Evolutionary conservation across 92 coral and sea anemone genomes (phyloP).

Genomic region (Paramuricea clavata): DNA sequence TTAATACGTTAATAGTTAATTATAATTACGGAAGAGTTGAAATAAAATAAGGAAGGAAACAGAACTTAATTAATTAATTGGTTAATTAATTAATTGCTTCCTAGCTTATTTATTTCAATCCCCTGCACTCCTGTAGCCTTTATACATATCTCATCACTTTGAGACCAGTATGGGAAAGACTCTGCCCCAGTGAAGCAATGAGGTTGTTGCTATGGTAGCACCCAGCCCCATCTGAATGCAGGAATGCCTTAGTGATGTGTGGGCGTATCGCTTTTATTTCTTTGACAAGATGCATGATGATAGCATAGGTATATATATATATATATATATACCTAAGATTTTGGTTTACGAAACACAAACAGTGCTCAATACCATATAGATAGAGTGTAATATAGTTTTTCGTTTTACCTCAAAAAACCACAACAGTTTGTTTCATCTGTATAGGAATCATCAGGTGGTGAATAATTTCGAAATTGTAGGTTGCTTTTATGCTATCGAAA

Average conservation of each 20-base stretch:
- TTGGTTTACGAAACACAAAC: no score
- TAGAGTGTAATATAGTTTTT: no score
- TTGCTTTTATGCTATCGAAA: no score
- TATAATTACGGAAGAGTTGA: slow-evolving; percentile 1
- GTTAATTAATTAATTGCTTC: not conserved
- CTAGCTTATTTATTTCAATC: not conserved
- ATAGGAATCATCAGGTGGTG: no score
- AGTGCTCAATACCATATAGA: no score
- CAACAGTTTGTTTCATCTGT: no score
- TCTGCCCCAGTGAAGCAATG: slow-evolving; percentile 33
- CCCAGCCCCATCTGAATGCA: slow-evolving; percentile 66
- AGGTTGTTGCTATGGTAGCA: slow-evolving; percentile 59
- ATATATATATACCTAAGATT: no score
- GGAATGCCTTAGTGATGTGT: slow-evolving; percentile 30
- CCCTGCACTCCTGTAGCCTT: slow-evolving; percentile 1
- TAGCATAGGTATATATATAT: no score
- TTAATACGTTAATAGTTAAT: not conserved
- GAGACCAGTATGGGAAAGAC: slow-evolving; percentile 50
- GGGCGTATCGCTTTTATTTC: slow-evolving; percentile 30
- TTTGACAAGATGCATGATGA: slow-evolving; percentile 57
- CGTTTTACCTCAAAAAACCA: no score
- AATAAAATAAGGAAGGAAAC: not conserved
- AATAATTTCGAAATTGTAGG: no score
- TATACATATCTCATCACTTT: slow-evolving; percentile 56
- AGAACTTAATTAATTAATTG: not conserved